Conservation (phyloP, 1,140 invertebrate species). For the Drosophila teissieri region DNA sequence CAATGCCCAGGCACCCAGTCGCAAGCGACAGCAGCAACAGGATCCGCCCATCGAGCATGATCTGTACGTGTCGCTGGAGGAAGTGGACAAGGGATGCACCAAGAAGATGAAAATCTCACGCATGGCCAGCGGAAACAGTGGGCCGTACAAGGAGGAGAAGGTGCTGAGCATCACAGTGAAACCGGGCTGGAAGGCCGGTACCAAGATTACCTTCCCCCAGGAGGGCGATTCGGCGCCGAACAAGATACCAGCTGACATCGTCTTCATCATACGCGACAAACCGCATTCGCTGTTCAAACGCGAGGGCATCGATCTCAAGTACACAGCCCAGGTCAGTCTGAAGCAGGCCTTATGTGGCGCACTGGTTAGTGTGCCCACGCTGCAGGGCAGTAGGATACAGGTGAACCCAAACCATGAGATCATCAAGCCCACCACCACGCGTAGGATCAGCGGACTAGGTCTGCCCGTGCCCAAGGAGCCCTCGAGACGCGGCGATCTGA, state of each 20-base stretch:
- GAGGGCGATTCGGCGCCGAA: slow-evolving; percentile 95
- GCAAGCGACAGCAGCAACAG: slow-evolving; percentile 86
- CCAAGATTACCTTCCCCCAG: slow-evolving; percentile 96
- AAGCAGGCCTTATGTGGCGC: slow-evolving; percentile 93
- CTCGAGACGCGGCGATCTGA: slow-evolving; percentile 91
- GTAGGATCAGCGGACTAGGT: slow-evolving; percentile 92
- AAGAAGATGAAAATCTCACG: slow-evolving; percentile 98
- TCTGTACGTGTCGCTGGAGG: slow-evolving; percentile 92
- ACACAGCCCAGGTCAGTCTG: slow-evolving; percentile 92
- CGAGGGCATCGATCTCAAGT: slow-evolving; percentile 93
- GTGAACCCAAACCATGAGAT: slow-evolving; percentile 90
- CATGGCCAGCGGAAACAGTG: slow-evolving; percentile 87
- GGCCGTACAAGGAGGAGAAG: slow-evolving; percentile 92
- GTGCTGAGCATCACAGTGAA: slow-evolving; percentile 96
- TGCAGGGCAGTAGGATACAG: slow-evolving; percentile 90
- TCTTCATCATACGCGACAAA: slow-evolving; percentile 98
- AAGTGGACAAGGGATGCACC: slow-evolving; percentile 91
- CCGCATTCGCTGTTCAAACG: slow-evolving; percentile 93
- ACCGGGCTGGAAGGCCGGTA: slow-evolving; percentile 97
- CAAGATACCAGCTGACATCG: slow-evolving; percentile 96
- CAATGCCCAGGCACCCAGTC: slow-evolving; percentile 85
- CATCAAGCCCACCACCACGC: slow-evolving; percentile 92
- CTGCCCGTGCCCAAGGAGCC: slow-evolving; percentile 95
- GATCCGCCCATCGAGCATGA: slow-evolving; percentile 96
- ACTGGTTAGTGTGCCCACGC: slow-evolving; percentile 91